These are phyloP conservation scores for Lagocephalus sceleratus DNA, from an alignment of 2,797 vertebrate species.

Conservation along the genomic window DNA sequence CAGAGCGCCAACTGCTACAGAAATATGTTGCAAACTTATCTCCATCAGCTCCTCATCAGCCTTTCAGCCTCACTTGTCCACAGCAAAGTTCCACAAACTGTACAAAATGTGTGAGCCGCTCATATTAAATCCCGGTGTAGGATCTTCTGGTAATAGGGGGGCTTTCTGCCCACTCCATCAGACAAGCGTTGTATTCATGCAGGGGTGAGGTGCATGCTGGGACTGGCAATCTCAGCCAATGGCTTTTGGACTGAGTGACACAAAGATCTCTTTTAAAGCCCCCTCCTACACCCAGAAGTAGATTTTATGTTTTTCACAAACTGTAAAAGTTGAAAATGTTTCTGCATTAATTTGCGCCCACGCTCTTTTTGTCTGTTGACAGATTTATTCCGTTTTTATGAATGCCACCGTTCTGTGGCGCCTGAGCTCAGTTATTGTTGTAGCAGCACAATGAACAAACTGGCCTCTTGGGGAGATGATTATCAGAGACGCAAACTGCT, in stretches of 20 bases:
- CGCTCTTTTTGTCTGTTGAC: slow-evolving; percentile 59
- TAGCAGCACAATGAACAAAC: slow-evolving; percentile 56
- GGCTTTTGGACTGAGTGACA: slow-evolving; percentile 77
- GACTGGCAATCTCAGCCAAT: slow-evolving; percentile 80
- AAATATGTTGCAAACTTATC: slow-evolving; percentile 37
- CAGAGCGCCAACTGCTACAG: slow-evolving; percentile 18
- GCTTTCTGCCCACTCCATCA: slow-evolving; percentile 71
- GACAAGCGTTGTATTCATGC: slow-evolving; percentile 83
- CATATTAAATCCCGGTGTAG: slow-evolving; percentile 64
- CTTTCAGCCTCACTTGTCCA: slow-evolving; percentile 30
- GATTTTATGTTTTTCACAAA: slow-evolving; percentile 73
- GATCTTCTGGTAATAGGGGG: slow-evolving; percentile 61
- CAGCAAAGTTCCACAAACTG: slow-evolving; percentile 37
- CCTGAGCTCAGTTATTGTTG: slow-evolving; percentile 63
- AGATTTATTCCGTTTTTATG: slow-evolving; percentile 69
- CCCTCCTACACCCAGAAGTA: slow-evolving; percentile 84
- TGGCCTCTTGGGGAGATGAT: slow-evolving; percentile 36
- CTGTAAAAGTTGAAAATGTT: slow-evolving; percentile 76
- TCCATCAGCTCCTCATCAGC: slow-evolving; percentile 16
- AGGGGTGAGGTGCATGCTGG: slow-evolving; percentile 80
- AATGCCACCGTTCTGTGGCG: slow-evolving; percentile 57
- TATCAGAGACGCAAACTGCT: neutral
- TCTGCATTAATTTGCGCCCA: slow-evolving; percentile 73
- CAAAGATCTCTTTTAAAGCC: slow-evolving; percentile 92
- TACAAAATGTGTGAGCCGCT: slow-evolving; percentile 49